These are phyloP conservation scores for Scelioninae gen. 1 DNA, from an alignment of 2,888 invertebrate species.

Conservation along the genomic window DNA sequence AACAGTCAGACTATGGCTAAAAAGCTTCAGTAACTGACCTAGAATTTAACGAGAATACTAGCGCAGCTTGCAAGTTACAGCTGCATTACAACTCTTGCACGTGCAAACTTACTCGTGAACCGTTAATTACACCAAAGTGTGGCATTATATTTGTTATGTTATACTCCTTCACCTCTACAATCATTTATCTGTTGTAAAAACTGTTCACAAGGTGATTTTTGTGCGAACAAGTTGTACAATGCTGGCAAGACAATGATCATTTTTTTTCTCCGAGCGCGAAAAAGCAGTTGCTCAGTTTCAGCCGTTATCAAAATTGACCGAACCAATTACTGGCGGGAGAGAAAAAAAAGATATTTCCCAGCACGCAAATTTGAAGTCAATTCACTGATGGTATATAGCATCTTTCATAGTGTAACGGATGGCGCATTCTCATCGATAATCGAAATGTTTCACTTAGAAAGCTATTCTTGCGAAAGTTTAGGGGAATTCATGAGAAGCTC, in stretches of 20 bases:
- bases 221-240: neutral
- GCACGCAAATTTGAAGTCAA: neutral
- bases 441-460: conserved; percentile 69
- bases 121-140: conserved; percentile 64
- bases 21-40: conserved; percentile 69
- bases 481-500: conserved; percentile 60
- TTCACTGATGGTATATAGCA: neutral
- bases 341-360: neutral
- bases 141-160: conserved; percentile 56
- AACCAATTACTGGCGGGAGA: no score
- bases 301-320: no score
- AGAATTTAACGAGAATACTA: conserved; percentile 67
- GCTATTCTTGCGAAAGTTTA: conserved; percentile 65
- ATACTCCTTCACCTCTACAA: conserved; percentile 41
- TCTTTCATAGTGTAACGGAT: conserved; percentile 36
- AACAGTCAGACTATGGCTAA: conserved; percentile 62
- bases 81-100: conserved; percentile 62
- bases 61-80: conserved; percentile 57
- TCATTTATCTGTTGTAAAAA: conserved; percentile 48
- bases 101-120: conserved; percentile 63
- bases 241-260: conserved; percentile 24
- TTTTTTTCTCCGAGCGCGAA: neutral
- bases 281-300: no score
- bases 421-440: conserved; percentile 65
- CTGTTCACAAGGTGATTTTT: conserved; percentile 25